Base-by-base conservation (phyloP, 37 sponge, comb jelly and placozoan genomes). In the Sycon ciliatum region DNA sequence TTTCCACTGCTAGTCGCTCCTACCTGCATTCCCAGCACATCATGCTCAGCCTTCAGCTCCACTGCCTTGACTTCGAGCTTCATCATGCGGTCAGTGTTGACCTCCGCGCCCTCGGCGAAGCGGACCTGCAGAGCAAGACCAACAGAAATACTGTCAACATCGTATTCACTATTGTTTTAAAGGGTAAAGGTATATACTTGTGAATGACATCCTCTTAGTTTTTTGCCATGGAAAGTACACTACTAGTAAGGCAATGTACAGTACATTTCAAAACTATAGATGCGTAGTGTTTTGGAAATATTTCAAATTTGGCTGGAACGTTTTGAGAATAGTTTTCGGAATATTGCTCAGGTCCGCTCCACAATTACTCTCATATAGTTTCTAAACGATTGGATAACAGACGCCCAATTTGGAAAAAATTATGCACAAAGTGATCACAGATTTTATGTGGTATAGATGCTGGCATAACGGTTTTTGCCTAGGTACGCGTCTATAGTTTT, bases 21-120 rank as follows among this genome's bases (percentile, higher is more conserved):
- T 64, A 71, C 73, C 58, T 73, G 63, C 55, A 73, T 26, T 3
- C 72, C 5, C 65, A 73, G 24, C 65, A 73, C 55, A 24, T 26
- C 22, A 7, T 42, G 37, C 36, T 73, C 66, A 66, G 75, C 75
- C 32, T 36, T 23, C 4, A 73, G 63, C 23, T 73, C 75, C 4
- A 73, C 55, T 32, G 69, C 16, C 36, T 73, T 71, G n/a, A 34
- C 55, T 35, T 73, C 75, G 22, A 38, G 6, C 34, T 73, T 73
- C 4, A 38, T 35, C 46, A 66, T 33, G 4, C 55, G 68, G 22
- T 73, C 65, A 32, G 39, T 11, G 52, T 38, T 56, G 70, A 56
- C 16, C 56, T 68, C 70, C n/a, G 54, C 54, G 9, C 70, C 70
- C 26, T 68, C 70, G 9, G 31, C 54, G 9, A 56, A 13, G 9